A percentile compares a stretch with the other conserved stretches of the same genome.
Conservation (phyloP, 2,888 invertebrate genomes). For the Tetheella fluctuosa region DNA sequence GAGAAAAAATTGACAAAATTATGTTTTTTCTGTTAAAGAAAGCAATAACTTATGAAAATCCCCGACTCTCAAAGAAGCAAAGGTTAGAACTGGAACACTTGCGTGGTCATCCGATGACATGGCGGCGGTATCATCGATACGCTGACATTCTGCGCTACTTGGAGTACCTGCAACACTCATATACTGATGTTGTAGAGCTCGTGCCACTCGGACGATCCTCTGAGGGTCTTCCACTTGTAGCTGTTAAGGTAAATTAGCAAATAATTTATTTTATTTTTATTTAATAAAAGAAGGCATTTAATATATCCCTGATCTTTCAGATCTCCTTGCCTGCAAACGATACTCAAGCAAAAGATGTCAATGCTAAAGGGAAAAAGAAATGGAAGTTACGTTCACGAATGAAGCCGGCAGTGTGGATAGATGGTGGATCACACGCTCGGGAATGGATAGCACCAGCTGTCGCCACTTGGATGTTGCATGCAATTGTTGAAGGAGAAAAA, state of each 20-base stretch:
- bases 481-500: constrained; percentile 86
- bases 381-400: constrained; percentile 74
- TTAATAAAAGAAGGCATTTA: too few species aligned
- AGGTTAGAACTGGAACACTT: constrained; percentile 82
- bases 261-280: too few species aligned
- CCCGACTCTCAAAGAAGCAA: constrained; percentile 85
- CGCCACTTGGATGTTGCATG: constrained; percentile 88
- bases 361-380: constrained; percentile 64
- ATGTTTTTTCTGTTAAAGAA: constrained; percentile 66
- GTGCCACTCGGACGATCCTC: constrained; percentile 89
- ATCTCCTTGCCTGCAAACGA: constrained; percentile 68
- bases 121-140: constrained; percentile 89
- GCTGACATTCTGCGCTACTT: constrained; percentile 88
- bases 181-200: constrained; percentile 87
- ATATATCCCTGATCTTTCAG: constrained; percentile 37
- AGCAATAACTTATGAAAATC: constrained; percentile 88
- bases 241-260: constrained; percentile 90
- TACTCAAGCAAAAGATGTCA: constrained; percentile 38
- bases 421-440: constrained; percentile 89
- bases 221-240: constrained; percentile 88
- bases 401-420: constrained; percentile 91
- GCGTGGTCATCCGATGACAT: constrained; percentile 87
- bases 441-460: constrained; percentile 93
- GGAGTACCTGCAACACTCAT: constrained; percentile 86
- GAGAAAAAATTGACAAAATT: neutral